Evolutionary conservation across 2,797 vertebrate genomes (phyloP), one percentile per base, ranked within the genome.

Genomic region (Cynopterus sphinx): DNA sequence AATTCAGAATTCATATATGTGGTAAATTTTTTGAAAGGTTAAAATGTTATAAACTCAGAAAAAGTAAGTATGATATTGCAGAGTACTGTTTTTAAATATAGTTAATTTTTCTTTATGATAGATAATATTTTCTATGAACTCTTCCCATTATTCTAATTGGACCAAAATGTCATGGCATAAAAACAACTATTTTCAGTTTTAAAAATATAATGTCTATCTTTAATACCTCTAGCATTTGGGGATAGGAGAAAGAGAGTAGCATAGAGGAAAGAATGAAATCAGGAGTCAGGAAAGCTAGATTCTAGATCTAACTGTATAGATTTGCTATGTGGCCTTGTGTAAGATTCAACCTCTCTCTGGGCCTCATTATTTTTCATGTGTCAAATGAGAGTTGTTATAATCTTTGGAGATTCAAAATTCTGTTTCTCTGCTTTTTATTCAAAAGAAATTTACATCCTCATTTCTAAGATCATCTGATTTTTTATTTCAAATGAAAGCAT

Each of bases 171-270:
- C 82, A 41, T 96, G 59, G 90, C 92, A 96, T 96, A 97, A 97
- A 97, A 97, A 96, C 97, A 98, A 92, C 92, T 97, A 88, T 96
- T 95, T 96, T 88, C 36, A 79, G 6, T 63, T 94, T 87, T 87
- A 31, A 88, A 91, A 91, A 70, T 78, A 31, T n/a, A 79, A 59
- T 55, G 53, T 79, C 41, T 90, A 11, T 70, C 19, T 85, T 92
- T 85, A 85, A 87, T 53, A 74, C 24, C 28, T 88, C 89, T 63
- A 97, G 17, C 46, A 49, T 87, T 95, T 79, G 61, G 51, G 39
- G 28, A 12, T 82, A 86, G 75, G 46, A 96, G 55, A 94, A 91
- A 36, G 24, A 89, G n/a, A 5, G 1, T 70, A 92, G 19, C 8
- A 65, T 70, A 84, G 77, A 59, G 84, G 19, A 87, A 87, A 87